Conservation (phyloP, 1,140 invertebrate genomes). For the Eupristina koningsbergeri region DNA sequence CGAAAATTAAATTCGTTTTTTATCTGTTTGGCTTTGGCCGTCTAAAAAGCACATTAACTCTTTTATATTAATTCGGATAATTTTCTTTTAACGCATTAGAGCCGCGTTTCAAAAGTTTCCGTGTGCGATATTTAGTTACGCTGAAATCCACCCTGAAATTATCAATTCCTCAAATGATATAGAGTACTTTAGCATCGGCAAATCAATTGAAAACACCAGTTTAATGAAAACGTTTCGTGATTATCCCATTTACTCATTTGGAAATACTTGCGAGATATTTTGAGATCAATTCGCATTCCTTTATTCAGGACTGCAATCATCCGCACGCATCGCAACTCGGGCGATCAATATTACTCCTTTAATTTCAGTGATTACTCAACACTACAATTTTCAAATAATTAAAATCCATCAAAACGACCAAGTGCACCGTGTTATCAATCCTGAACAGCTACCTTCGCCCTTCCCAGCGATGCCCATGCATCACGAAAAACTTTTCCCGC, state of each 20-base stretch:
- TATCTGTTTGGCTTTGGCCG: too few relatives aligned
- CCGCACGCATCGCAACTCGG: not conserved
- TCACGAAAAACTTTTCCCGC: conserved; percentile 7
- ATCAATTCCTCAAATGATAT: not conserved
- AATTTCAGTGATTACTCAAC: not conserved
- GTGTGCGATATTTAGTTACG: not conserved
- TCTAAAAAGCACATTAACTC: too few relatives aligned
- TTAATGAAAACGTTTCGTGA: not conserved
- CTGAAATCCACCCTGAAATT: not conserved
- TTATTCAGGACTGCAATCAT: not conserved
- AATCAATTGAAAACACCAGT: not conserved
- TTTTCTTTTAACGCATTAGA: too few relatives aligned
- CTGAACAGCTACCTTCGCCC: not conserved
- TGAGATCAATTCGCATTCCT: not conserved
- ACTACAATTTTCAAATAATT: conserved; percentile 16
- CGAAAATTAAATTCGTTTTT: too few relatives aligned
- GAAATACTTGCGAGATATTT: not conserved
- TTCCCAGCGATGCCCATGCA: not conserved
- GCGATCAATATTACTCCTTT: conserved; percentile 2
- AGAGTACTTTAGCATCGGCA: not conserved
- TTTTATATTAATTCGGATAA: too few relatives aligned
- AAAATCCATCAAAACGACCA: conserved; percentile 31
- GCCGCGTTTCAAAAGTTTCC: too few relatives aligned
- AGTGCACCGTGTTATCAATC: not conserved
- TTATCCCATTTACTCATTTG: not conserved